phyloP scores from a whole-genome alignment of 2,888 invertebrate species.

The Myopa tessellatipennis region DNA sequence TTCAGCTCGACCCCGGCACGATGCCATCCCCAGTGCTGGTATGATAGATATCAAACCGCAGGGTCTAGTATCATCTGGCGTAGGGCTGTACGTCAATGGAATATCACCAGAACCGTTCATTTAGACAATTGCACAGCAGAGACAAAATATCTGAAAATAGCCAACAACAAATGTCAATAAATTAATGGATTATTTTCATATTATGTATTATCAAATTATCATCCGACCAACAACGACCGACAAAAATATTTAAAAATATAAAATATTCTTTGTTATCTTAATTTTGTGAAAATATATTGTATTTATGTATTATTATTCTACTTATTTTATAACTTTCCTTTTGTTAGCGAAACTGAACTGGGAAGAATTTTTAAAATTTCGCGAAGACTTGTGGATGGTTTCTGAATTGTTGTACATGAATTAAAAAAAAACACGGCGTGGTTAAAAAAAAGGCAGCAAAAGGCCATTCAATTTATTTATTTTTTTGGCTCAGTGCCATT shows the following conservation, averaged over 20 bases:
- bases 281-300: too few species aligned
- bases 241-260: slow-evolving; percentile 1
- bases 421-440: too few species aligned
- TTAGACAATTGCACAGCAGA: slow-evolving; percentile 61
- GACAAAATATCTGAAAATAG: slow-evolving; percentile 50
- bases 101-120: slow-evolving; percentile 67
- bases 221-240: too few species aligned
- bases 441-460: too few species aligned
- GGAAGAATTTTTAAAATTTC: too few species aligned
- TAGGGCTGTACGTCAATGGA: slow-evolving; percentile 62
- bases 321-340: not conserved
- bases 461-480: too few species aligned
- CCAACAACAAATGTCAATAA: slow-evolving; percentile 39
- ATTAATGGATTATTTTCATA: slow-evolving; percentile 40
- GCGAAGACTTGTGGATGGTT: too few species aligned
- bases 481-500: too few species aligned
- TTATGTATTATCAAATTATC: not conserved
- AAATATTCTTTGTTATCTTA: not conserved
- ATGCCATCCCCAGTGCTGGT: slow-evolving; percentile 76
- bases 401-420: too few species aligned
- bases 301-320: not conserved
- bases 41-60: slow-evolving; percentile 78
- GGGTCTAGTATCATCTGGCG: slow-evolving; percentile 68
- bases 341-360: too few species aligned
- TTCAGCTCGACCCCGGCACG: slow-evolving; percentile 83